These are phyloP conservation scores for Neodontobutis hainanensis DNA, from an alignment of 2,113 vertebrate species.

Conservation along the genomic window DNA sequence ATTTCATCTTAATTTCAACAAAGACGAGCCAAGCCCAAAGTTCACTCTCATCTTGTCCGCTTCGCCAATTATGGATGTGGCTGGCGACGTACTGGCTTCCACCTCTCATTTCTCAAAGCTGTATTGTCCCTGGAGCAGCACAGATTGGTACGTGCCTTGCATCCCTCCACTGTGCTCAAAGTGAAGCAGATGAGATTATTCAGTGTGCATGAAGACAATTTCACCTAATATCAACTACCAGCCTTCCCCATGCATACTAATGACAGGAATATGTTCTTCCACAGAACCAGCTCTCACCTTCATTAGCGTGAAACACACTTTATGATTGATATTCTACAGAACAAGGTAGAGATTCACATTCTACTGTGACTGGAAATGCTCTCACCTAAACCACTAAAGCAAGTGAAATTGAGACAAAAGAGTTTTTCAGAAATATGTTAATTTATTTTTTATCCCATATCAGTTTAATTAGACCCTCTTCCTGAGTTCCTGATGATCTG, in stretches of 20 bases:
- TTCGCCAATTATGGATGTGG: constrained; percentile 72
- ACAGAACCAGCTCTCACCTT: constrained; percentile 58
- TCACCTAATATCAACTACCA: constrained; percentile 64
- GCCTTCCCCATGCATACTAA: constrained; percentile 61
- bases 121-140: constrained; percentile 70
- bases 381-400: constrained; percentile 13
- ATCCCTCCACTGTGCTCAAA: constrained; percentile 60
- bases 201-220: constrained; percentile 63
- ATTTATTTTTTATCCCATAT: constrained; percentile 55
- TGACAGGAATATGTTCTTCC: constrained; percentile 51
- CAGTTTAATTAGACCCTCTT: constrained; percentile 62
- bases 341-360: constrained; percentile 39
- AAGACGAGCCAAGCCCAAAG: constrained; percentile 69
- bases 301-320: constrained; percentile 56
- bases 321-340: constrained; percentile 62
- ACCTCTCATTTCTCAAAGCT: constrained; percentile 68
- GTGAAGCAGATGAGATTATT: constrained; percentile 71
- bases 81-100: constrained; percentile 54
- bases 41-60: constrained; percentile 71
- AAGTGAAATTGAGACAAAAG: constrained; percentile 14
- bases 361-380: constrained; percentile 25
- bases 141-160: constrained; percentile 65
- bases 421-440: constrained; percentile 23
- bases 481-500: constrained; percentile 67
- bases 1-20: constrained; percentile 78